Evolutionary conservation across 2,797 vertebrate genomes (phyloP).

Genomic region (Pangasius sanitwongsei): DNA sequence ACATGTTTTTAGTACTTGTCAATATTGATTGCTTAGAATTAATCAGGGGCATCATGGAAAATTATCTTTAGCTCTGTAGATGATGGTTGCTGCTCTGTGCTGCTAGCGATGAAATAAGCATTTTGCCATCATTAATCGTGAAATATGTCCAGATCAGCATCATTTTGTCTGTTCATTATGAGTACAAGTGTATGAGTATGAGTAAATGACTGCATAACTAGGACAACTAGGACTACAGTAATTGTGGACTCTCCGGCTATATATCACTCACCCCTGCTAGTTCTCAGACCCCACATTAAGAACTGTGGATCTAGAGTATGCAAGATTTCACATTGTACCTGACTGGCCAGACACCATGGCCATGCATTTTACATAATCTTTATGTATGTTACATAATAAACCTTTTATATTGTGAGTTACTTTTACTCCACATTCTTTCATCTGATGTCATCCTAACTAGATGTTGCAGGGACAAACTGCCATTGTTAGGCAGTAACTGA

Average conservation of each 20-base stretch:
- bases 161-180: not conserved
- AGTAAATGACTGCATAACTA: not conserved
- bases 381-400: not conserved
- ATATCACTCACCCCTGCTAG: not conserved
- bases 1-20: not conserved
- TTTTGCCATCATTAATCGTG: not conserved
- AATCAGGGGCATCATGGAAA: not conserved
- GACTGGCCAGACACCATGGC: not conserved
- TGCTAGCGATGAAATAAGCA: not conserved
- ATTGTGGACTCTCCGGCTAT: not conserved
- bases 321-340: not conserved
- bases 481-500: conserved; percentile 34
- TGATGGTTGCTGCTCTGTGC: not conserved
- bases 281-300: not conserved
- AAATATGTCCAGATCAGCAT: not conserved
- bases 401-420: not conserved
- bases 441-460: conserved; percentile 40
- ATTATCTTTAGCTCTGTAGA: conserved; percentile 1
- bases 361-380: not conserved
- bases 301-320: not conserved
- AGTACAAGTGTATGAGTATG: no score
- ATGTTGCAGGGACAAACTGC: conserved; percentile 27
- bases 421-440: not conserved
- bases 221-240: not conserved
- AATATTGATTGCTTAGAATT: not conserved